phyloP scores from a whole-genome alignment of 64 coral and sea anemone species.

The Acropora yongei region DNA sequence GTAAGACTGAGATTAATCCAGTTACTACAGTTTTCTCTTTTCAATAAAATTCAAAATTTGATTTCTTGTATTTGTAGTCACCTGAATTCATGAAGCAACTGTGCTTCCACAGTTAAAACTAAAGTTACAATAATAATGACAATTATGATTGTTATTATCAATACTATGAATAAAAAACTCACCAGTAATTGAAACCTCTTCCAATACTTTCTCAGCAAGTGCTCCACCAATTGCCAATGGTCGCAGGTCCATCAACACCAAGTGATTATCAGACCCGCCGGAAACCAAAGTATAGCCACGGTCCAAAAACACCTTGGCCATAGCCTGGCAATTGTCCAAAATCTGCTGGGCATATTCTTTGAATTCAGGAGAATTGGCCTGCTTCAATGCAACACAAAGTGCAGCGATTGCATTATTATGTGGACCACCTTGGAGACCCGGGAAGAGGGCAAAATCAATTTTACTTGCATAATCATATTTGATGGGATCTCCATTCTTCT shows the following conservation, averaged over 20 bases:
- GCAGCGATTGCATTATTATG: constrained; percentile 98
- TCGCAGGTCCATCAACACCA: constrained; percentile 88
- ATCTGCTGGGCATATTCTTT: constrained; percentile 94
- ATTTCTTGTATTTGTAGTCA: too few species aligned
- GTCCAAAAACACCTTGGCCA: constrained; percentile 80
- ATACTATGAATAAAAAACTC: not conserved
- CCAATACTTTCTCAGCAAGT: constrained; percentile 89
- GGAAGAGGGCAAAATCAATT: constrained; percentile 88
- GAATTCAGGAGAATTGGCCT: constrained; percentile 86
- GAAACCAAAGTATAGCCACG: constrained; percentile 90
- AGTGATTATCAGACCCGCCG: constrained; percentile 91
- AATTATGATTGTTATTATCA: too few species aligned
- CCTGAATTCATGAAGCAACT: too few species aligned
- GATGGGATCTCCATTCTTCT: constrained; percentile 96
- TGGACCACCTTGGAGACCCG: constrained; percentile 93
- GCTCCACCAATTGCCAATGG: constrained; percentile 92
- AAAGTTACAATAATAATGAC: too few species aligned
- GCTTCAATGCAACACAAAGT: constrained; percentile 85
- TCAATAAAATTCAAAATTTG: too few species aligned
- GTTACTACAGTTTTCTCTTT: too few species aligned
- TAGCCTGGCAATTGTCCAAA: constrained; percentile 82
- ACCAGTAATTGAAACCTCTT: constrained; percentile 95
- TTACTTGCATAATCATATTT: constrained; percentile 92
- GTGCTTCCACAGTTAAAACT: too few species aligned
- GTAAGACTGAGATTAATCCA: too few species aligned